Percentiles rank a stretch among this genome's conserved stretches.
Conservation (phyloP, 2,113 vertebrate genomes). For the Alosa alosa region DNA sequence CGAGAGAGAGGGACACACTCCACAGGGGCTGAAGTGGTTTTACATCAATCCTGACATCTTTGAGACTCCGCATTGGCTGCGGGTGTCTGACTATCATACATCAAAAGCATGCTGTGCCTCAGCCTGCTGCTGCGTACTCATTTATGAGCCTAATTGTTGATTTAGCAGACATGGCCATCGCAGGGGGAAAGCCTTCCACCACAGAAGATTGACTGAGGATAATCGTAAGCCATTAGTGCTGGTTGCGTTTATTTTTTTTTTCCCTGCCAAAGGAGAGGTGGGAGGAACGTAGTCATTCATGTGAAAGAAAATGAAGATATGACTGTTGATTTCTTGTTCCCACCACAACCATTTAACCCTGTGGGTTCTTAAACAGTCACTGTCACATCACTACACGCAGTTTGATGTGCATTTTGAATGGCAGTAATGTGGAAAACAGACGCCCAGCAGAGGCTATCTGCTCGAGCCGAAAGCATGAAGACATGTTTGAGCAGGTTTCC, state of each 20-base stretch:
- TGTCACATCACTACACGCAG: not conserved
- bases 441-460: slow-evolving; percentile 13
- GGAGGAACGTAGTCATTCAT: not conserved
- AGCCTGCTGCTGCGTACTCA: not conserved
- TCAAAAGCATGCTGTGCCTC: not conserved
- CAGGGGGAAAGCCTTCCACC: not conserved
- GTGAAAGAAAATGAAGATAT: not conserved
- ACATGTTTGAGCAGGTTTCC: slow-evolving; percentile 27
- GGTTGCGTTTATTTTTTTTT: not conserved
- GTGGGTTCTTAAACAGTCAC: not conserved
- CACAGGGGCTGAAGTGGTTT: not conserved
- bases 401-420: not conserved
- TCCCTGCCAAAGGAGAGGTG: not conserved
- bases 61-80: not conserved
- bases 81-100: not conserved
- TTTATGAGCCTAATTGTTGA: not conserved
- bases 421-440: slow-evolving; percentile 20
- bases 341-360: not conserved
- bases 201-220: not conserved
- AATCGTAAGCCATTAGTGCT: not conserved
- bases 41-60: slow-evolving; percentile 15
- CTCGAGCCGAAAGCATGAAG: not conserved
- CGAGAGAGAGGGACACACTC: not conserved
- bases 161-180: not conserved
- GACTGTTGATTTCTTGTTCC: not conserved